Conservation (phyloP, 2,113 vertebrate genomes). For the Pristiophorus japonicus region DNA sequence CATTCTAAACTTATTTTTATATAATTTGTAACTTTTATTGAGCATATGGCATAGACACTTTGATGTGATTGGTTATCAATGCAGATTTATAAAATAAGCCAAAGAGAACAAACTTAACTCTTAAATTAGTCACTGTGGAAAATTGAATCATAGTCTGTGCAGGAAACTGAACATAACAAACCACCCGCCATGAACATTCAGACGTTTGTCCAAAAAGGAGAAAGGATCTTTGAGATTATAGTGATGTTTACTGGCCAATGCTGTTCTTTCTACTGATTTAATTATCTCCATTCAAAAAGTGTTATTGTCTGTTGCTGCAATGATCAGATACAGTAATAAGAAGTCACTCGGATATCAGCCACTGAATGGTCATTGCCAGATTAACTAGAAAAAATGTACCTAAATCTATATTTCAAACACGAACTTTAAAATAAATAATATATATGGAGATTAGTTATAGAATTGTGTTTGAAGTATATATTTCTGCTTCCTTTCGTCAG, state of each 20-base stretch:
- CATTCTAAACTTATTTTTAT: background rate
- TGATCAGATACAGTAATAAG: background rate
- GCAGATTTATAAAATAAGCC: constrained; percentile 15
- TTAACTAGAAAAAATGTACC: background rate
- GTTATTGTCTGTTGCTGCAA: background rate
- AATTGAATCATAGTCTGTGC: background rate
- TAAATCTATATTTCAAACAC: constrained; percentile 19
- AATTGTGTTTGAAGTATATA: constrained; percentile 6
- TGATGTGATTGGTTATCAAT: background rate
- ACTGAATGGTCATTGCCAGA: constrained; percentile 9
- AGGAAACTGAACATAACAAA: background rate
- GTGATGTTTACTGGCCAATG: background rate
- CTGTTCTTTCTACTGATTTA: background rate
- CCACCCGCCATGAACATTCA: background rate
- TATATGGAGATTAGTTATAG: background rate
- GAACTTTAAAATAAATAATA: background rate
- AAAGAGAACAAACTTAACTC: background rate
- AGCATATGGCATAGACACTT: background rate
- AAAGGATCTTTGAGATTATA: background rate
- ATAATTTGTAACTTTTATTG: background rate
- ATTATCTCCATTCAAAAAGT: background rate
- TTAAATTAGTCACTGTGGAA: background rate
- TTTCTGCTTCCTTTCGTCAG: background rate
- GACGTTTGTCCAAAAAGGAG: background rate
- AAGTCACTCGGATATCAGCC: background rate